Evolutionary conservation across 2,888 invertebrate genomes (phyloP).

Genomic region (Hyppa rectilinea): DNA sequence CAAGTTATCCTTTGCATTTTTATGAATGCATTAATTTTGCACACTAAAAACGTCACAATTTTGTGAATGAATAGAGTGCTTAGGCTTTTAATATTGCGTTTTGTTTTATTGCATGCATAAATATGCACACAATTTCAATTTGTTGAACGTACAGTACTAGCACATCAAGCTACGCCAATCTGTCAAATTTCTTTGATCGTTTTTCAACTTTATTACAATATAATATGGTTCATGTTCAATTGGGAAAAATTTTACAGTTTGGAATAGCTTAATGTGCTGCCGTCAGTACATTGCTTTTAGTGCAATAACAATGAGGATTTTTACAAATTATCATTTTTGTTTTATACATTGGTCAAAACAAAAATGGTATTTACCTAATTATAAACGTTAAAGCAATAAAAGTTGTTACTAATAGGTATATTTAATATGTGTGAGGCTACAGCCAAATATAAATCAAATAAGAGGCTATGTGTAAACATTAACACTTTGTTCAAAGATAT

Average conservation of each 20-base stretch:
- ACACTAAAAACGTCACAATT: not conserved
- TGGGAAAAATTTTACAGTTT: too few species aligned
- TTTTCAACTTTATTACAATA: too few species aligned
- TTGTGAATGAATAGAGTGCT: not conserved
- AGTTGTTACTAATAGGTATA: not conserved
- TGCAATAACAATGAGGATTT: too few species aligned
- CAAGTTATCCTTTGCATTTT: not conserved
- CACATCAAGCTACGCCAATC: too few species aligned
- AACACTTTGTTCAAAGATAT: slow-evolving; percentile 25
- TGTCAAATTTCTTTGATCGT: too few species aligned
- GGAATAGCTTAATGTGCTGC: too few species aligned
- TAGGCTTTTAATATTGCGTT: not conserved
- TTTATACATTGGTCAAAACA: slow-evolving; percentile 12
- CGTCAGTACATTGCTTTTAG: too few species aligned
- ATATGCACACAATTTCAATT: slow-evolving; percentile 1
- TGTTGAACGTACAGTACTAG: too few species aligned
- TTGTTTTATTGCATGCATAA: not conserved
- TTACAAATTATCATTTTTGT: too few species aligned
- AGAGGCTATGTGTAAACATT: slow-evolving; percentile 54
- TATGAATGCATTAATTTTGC: slow-evolving; percentile 1
- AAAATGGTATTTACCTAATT: not conserved
- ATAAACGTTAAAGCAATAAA: not conserved
- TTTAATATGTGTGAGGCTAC: slow-evolving; percentile 35
- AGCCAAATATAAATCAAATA: slow-evolving; percentile 42
- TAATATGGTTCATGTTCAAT: too few species aligned